phyloP scores from a whole-genome alignment of 2,888 invertebrate species.

The Heliconius ethilla region DNA sequence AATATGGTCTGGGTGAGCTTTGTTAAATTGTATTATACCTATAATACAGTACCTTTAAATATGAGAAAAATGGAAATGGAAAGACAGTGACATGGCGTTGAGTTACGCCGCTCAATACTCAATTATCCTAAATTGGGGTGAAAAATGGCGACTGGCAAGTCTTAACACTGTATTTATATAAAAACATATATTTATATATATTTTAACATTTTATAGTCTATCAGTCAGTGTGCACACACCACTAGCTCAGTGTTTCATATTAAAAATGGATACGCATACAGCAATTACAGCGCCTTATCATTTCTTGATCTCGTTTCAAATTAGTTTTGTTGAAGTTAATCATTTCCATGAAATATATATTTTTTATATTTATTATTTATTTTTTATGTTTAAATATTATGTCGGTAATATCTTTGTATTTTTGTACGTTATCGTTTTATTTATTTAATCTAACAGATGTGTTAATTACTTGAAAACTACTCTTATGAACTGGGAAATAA shows the following conservation, averaged over 20 bases:
- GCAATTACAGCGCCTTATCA: constrained; percentile 30
- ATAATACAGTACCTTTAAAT: too few relatives aligned
- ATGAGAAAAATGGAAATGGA: too few relatives aligned
- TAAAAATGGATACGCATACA: constrained; percentile 34
- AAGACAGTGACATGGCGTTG: too few relatives aligned
- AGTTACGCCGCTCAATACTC: too few relatives aligned
- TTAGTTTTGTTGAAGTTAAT: constrained; percentile 21
- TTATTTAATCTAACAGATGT: neutral
- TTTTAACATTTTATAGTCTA: neutral
- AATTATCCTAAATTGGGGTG: too few relatives aligned
- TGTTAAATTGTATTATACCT: too few relatives aligned
- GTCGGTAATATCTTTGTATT: neutral
- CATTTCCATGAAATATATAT: neutral
- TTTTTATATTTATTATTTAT: neutral
- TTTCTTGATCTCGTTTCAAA: constrained; percentile 28
- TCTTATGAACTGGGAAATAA: neutral
- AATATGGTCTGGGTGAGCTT: neutral
- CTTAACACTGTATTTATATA: neutral
- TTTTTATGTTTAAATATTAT: too few relatives aligned
- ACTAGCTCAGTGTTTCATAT: constrained; percentile 19
- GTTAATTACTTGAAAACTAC: too few relatives aligned
- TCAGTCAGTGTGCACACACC: constrained; percentile 8
- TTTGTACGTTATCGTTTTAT: neutral
- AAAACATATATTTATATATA: neutral
- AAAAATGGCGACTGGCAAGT: too few relatives aligned